phyloP scores from a whole-genome alignment of 2,797 vertebrate genomes.

The Pachyuromys duprasi region DNA sequence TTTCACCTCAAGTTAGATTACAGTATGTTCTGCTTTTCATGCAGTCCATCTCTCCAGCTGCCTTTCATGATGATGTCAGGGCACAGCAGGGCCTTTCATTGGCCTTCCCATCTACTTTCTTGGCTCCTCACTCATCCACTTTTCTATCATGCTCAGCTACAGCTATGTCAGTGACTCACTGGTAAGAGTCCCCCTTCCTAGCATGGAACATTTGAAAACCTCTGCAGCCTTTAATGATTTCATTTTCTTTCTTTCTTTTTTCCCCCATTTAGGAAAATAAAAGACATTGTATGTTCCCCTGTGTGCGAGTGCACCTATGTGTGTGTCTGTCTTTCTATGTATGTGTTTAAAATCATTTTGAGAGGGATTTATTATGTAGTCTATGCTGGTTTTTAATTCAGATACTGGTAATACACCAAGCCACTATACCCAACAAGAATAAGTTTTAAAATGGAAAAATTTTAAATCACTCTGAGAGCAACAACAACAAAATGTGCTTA shows the following conservation, averaged over 20 bases:
- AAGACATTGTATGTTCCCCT: neutral
- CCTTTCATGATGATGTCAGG: slow-evolving; percentile 13
- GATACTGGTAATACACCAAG: neutral
- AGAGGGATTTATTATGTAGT: neutral
- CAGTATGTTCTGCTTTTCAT: slow-evolving; percentile 2
- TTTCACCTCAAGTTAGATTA: slow-evolving; percentile 41
- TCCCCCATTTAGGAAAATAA: neutral
- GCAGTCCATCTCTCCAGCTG: neutral
- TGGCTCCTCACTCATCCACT: slow-evolving; percentile 34
- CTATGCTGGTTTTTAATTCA: neutral
- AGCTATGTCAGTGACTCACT: neutral
- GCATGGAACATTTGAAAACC: neutral
- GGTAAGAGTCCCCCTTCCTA: neutral
- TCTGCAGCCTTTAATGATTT: neutral
- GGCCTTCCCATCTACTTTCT: slow-evolving; percentile 39
- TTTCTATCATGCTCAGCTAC: neutral
- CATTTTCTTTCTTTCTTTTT: neutral
- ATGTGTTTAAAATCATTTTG: neutral
- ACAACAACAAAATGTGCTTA: neutral
- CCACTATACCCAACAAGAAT: neutral
- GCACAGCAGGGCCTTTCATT: neutral
- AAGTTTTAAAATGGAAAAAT: slow-evolving; percentile 41
- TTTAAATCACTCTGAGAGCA: neutral
- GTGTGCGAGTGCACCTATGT: neutral
- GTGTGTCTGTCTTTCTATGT: neutral